These are phyloP conservation scores for Chaetophractus vellerosus DNA, from an alignment of 2,797 vertebrate genomes.

Conservation along the genomic window DNA sequence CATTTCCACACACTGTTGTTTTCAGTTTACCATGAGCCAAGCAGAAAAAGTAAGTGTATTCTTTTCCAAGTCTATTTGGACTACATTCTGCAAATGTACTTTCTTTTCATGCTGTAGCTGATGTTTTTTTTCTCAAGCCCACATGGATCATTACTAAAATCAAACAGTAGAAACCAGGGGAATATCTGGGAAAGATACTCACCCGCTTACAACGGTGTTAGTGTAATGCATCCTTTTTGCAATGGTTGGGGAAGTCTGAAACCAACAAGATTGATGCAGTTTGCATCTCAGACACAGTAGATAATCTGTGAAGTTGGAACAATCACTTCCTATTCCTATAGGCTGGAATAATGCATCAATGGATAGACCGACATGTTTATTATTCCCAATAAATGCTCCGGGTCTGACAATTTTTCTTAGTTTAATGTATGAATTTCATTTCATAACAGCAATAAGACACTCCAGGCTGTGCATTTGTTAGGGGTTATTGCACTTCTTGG, in stretches of 20 bases:
- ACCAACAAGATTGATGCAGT: conserved; percentile 45
- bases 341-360: conserved; percentile 74
- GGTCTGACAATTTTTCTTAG: conserved; percentile 85
- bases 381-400: conserved; percentile 82
- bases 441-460: conserved; percentile 88
- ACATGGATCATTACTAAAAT: conserved; percentile 57
- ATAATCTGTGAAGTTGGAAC: conserved; percentile 63
- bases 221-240: not conserved
- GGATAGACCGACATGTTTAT: conserved; percentile 84
- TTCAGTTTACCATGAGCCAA: not conserved
- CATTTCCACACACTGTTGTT: not conserved
- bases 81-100: not conserved
- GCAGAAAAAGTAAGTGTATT: not conserved
- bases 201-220: not conserved
- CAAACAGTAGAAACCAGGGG: conserved; percentile 43
- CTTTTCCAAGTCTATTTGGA: not conserved
- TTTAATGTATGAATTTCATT: conserved; percentile 89
- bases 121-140: not conserved
- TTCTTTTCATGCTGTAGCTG: not conserved
- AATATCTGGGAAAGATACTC: not conserved
- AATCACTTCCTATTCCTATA: conserved; percentile 72
- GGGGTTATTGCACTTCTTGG: conserved; percentile 88
- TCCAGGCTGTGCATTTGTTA: conserved; percentile 86
- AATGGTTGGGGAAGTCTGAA: conserved; percentile 47
- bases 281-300: conserved; percentile 49